Percentiles rank a stretch among this genome's conserved stretches.
Evolutionary conservation across 2,797 vertebrate species (phyloP).

Genomic region (Serranus cabrilla): DNA sequence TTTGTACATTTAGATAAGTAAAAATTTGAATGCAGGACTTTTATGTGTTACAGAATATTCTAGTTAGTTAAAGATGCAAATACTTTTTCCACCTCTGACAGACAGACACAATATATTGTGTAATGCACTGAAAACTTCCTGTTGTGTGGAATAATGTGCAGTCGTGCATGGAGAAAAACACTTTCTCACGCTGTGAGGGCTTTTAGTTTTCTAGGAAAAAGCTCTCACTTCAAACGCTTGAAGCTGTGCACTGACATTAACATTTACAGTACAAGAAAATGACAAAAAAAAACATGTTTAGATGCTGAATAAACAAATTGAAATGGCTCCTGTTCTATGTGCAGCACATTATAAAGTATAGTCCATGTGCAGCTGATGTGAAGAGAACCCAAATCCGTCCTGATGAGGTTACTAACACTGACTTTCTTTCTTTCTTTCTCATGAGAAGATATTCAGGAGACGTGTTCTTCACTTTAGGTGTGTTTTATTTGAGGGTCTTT

Average conservation of each 20-base stretch:
- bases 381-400: constrained; percentile 10
- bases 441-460: constrained; percentile 12
- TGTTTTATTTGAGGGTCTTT: constrained; percentile 10
- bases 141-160: constrained; percentile 1
- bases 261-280: constrained; percentile 22
- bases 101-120: neutral
- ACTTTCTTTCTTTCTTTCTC: constrained; percentile 16
- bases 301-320: constrained; percentile 8
- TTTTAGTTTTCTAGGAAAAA: constrained; percentile 15
- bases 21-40: too few relatives aligned
- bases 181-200: constrained; percentile 20
- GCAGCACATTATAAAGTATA: constrained; percentile 12
- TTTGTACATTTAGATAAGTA: too few relatives aligned
- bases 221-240: constrained; percentile 13
- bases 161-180: neutral
- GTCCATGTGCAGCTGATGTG: constrained; percentile 7
- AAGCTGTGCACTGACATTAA: constrained; percentile 25
- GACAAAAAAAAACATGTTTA: constrained; percentile 18
- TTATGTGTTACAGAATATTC: too few relatives aligned
- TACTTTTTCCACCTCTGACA: neutral
- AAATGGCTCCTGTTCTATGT: constrained; percentile 6
- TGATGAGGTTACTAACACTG: constrained; percentile 26
- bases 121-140: neutral
- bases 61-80: too few relatives aligned
- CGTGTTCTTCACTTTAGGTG: neutral